Percentiles rank a stretch among this genome's conserved stretches.
Evolutionary conservation across 2,113 vertebrate genomes (phyloP).

Genomic region (Elachura formosa): DNA sequence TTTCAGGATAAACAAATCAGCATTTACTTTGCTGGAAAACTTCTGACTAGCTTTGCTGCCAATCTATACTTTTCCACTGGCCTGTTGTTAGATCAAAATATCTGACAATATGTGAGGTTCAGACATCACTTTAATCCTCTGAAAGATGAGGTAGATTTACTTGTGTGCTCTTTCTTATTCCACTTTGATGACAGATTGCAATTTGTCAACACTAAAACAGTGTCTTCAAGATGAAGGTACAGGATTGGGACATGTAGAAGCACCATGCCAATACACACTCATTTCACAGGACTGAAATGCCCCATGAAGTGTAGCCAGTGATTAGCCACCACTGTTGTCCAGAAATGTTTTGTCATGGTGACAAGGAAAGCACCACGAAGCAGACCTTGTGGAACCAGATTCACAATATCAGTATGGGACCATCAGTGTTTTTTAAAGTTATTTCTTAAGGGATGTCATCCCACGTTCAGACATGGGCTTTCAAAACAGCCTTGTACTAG

Average conservation of each 20-base stretch:
- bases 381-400: background rate
- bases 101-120: background rate
- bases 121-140: background rate
- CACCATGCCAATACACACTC: background rate
- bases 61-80: background rate
- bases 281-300: background rate
- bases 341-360: background rate
- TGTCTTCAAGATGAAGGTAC: background rate
- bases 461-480: background rate
- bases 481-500: background rate
- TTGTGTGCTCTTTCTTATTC: background rate
- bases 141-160: background rate
- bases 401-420: background rate
- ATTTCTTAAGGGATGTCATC: background rate
- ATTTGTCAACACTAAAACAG: background rate
- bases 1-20: background rate
- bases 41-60: background rate
- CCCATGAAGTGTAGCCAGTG: background rate
- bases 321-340: background rate
- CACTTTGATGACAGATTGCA: background rate
- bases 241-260: background rate
- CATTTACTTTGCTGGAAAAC: background rate
- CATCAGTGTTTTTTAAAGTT: background rate
- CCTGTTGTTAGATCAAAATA: background rate
- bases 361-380: background rate